Conservation (phyloP, 23 tunicate species). For the Diplosoma virens region DNA sequence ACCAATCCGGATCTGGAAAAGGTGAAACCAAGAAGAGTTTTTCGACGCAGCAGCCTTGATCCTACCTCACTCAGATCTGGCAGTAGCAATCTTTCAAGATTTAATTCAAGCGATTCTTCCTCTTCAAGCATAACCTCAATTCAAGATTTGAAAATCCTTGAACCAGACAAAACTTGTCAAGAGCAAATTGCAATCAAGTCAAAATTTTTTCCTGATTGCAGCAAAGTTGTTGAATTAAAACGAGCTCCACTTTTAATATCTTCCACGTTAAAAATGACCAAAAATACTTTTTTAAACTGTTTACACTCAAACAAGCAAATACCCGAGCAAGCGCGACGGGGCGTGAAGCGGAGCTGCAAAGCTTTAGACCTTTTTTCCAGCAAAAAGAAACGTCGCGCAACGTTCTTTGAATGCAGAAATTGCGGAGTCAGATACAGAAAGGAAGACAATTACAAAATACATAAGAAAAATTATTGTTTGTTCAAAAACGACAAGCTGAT, state of each 20-base stretch:
- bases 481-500: conserved; percentile 1
- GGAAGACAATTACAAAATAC: conserved; percentile 59
- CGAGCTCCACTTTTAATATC: conserved; percentile 13
- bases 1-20: conserved; percentile 59
- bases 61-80: conserved; percentile 61
- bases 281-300: background rate
- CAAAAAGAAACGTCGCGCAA: conserved; percentile 37
- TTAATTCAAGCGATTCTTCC: background rate
- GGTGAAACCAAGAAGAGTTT: conserved; percentile 84
- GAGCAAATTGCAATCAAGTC: conserved; percentile 5
- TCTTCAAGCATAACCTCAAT: background rate
- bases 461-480: conserved; percentile 50
- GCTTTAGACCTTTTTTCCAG: background rate
- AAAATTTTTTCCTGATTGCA: conserved; percentile 36
- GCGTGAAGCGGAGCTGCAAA: background rate
- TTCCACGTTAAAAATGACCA: background rate
- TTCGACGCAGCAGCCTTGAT: conserved; percentile 68
- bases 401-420: conserved; percentile 51
- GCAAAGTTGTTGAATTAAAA: conserved; percentile 40
- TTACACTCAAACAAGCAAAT: background rate
- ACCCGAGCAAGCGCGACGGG: background rate
- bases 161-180: background rate
- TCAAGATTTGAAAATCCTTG: background rate
- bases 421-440: conserved; percentile 67
- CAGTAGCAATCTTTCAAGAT: conserved; percentile 5